Evolutionary conservation across 2,888 invertebrate species (phyloP), one percentile per base, ranked within the genome.

Genomic region (Zygogramma bicolorata): DNA sequence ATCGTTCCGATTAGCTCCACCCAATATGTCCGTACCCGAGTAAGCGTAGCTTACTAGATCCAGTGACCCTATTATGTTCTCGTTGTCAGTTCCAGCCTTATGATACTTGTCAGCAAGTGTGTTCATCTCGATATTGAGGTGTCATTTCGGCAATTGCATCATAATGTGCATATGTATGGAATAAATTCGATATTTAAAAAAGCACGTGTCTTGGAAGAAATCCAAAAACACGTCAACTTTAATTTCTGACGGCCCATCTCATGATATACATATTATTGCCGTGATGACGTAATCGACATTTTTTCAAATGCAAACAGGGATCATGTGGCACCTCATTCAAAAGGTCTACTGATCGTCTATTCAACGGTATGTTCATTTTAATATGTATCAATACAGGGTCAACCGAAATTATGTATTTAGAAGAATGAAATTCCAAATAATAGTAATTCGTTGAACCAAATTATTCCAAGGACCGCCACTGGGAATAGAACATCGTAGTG

Each of bases 391-490:
- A 5, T 57, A 65, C 20, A 53, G 57, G 34, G 40, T 65, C 31
- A 57, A 38, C 53, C 38, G 22, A 57, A 66, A 66, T 40, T 34
- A 53, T 63, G 46, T 46, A 63, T 25, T 63, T 20, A 42, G 49
- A 46, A 63, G 49, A 46, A 58, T 66, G 38, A 58, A 66, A 66
- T 66, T 58, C 57, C 57, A 57, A 58, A 58, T 38, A 66, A 66
- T 66, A 20, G 25, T 59, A 29, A 67, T 49, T 27, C 65, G 53
- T 65, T 65, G 49, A 65, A 65, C 65, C 49, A 49, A 65, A 46
- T 31, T 60, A 60, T 60, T 49, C 49, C 49, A 49, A 65, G 65
- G 65, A 49, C 34, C 60, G 60, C 60, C 60, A 60, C 34, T 31
- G 34, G 15, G 34, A 34, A 60, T 60, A 18, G 34, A 60, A 60